Conservation (phyloP, 2,888 invertebrate genomes). For the Schrankia costaestrigalis region DNA sequence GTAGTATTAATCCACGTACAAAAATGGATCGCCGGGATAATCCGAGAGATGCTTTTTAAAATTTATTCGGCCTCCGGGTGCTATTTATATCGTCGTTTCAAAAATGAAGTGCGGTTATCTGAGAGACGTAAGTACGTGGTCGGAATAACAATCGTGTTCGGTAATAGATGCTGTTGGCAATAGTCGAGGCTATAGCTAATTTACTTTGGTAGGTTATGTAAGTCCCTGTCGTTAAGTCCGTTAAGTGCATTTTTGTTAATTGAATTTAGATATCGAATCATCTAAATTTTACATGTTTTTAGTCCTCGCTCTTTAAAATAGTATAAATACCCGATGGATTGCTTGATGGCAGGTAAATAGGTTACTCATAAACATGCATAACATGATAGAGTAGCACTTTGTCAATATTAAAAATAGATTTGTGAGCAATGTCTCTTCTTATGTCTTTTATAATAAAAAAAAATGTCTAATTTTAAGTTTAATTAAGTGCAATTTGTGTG, state of each 20-base stretch:
- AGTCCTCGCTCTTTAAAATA: too few relatives aligned
- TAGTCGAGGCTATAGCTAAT: conserved; percentile 25
- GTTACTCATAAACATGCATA: too few relatives aligned
- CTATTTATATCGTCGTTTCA: conserved; percentile 75
- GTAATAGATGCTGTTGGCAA: conserved; percentile 25
- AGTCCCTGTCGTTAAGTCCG: conserved; percentile 20
- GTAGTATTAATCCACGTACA: conserved; percentile 34
- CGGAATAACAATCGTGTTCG: conserved; percentile 60
- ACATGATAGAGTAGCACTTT: too few relatives aligned
- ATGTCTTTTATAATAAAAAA: too few relatives aligned
- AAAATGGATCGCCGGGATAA: conserved; percentile 33
- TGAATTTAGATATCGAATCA: too few relatives aligned
- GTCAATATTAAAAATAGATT: too few relatives aligned
- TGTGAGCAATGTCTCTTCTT: too few relatives aligned
- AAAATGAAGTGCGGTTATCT: conserved; percentile 79
- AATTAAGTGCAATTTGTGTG: too few relatives aligned
- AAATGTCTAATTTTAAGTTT: too few relatives aligned
- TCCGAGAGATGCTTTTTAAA: conserved; percentile 67
- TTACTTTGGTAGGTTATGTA: conserved; percentile 31
- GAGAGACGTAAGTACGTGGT: conserved; percentile 67
- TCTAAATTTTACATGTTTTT: too few relatives aligned
- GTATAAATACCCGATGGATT: too few relatives aligned
- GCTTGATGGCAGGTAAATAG: too few relatives aligned
- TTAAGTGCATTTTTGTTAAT: conserved; percentile 3
- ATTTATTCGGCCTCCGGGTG: conserved; percentile 73